phyloP scores from a whole-genome alignment of 1,140 invertebrate species.

The Diorhabda carinulata region DNA sequence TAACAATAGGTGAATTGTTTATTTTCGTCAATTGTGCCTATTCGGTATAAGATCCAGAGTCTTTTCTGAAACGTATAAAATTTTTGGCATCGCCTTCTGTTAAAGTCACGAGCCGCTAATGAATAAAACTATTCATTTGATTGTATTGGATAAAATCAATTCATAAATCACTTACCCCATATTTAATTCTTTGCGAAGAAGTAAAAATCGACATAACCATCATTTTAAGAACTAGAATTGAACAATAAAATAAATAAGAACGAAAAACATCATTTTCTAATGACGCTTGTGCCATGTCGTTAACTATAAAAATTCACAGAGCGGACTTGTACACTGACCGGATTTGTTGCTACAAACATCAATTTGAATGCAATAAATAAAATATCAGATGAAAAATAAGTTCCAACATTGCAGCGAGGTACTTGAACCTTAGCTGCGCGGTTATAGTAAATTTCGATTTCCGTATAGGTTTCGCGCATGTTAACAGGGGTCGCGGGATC shows the following conservation, averaged over 20 bases:
- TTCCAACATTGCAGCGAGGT: too few species aligned
- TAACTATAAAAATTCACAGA: too few species aligned
- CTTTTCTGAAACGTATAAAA: slow-evolving; percentile 2
- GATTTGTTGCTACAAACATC: too few species aligned
- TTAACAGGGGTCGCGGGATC: too few species aligned
- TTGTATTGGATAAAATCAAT: background rate
- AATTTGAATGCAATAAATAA: too few species aligned
- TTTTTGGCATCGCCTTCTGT: background rate
- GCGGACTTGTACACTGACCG: too few species aligned
- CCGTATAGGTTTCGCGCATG: too few species aligned
- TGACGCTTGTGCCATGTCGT: slow-evolving; percentile 23
- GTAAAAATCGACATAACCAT: slow-evolving; percentile 57
- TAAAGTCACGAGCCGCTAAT: slow-evolving; percentile 6
- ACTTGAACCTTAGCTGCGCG: too few species aligned
- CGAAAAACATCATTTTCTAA: slow-evolving; percentile 50
- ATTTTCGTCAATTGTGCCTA: slow-evolving; percentile 3
- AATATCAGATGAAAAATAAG: too few species aligned
- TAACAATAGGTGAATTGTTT: background rate
- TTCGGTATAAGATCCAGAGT: slow-evolving; percentile 12
- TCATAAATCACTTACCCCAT: slow-evolving; percentile 51
- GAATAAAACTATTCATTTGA: background rate
- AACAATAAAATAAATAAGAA: slow-evolving; percentile 56
- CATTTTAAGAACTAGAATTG: slow-evolving; percentile 59
- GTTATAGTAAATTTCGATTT: too few species aligned
- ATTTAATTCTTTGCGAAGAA: slow-evolving; percentile 51